These are phyloP conservation scores for Cynopterus brachyotis DNA, from an alignment of 2,113 vertebrate genomes.

Conservation along the genomic window DNA sequence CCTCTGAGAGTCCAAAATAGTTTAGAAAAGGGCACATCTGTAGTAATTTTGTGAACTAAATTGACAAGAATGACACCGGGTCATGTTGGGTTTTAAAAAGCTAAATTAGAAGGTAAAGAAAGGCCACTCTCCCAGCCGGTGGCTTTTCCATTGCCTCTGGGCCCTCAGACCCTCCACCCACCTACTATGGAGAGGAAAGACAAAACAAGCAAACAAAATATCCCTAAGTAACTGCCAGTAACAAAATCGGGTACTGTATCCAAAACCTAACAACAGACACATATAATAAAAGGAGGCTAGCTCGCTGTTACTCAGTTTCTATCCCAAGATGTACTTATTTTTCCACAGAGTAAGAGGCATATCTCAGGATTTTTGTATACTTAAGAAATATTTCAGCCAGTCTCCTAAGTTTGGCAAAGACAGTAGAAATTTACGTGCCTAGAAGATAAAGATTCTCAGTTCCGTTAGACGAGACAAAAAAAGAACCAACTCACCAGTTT, in stretches of 20 bases:
- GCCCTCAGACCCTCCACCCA: background rate
- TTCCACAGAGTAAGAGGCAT: background rate
- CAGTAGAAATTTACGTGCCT: background rate
- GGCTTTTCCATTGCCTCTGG: background rate
- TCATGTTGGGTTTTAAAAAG: background rate
- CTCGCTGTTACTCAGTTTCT: background rate
- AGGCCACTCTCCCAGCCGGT: background rate
- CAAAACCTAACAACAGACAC: background rate
- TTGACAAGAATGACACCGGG: background rate
- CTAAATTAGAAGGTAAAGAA: background rate
- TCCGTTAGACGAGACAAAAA: background rate
- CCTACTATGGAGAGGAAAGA: background rate
- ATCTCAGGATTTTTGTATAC: background rate
- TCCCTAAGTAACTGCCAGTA: background rate
- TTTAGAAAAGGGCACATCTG: background rate
- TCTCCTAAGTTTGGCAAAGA: background rate
- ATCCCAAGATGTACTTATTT: background rate
- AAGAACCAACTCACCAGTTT: background rate
- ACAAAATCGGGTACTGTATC: background rate
- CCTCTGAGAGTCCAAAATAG: background rate
- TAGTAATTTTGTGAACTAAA: background rate
- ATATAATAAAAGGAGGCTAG: background rate
- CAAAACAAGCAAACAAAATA: background rate
- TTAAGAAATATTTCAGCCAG: background rate
- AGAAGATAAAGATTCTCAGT: background rate